A percentile compares a stretch with the other conserved stretches of the same genome.
These are phyloP conservation scores for Sciurus niger DNA, from an alignment of 2,113 vertebrate species.

Conservation along the genomic window DNA sequence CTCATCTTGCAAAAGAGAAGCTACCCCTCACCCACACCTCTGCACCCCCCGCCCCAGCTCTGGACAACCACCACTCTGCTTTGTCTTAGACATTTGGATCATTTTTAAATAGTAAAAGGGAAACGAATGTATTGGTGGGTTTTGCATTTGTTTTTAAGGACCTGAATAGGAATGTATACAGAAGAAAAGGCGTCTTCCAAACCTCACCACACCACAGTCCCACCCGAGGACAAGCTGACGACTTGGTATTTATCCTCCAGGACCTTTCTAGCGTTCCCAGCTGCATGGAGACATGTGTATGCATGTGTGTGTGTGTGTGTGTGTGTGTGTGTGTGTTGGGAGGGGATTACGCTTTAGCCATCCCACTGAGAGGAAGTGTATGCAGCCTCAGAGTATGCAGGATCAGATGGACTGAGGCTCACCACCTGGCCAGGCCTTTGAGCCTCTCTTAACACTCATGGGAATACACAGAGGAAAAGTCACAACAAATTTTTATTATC, in stretches of 20 bases:
- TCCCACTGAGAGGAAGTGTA: neutral
- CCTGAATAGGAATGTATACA: neutral
- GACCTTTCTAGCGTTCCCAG: neutral
- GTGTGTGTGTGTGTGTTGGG: neutral
- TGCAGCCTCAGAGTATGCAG: neutral
- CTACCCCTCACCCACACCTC: neutral
- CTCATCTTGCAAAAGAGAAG: neutral
- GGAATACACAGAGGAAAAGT: neutral
- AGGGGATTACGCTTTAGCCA: neutral
- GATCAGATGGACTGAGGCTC: neutral
- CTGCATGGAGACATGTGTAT: neutral
- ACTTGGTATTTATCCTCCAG: neutral
- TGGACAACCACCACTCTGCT: neutral
- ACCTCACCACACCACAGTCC: neutral
- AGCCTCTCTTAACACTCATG: neutral
- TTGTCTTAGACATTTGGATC: neutral
- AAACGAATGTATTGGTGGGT: neutral
- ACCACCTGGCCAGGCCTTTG: neutral
- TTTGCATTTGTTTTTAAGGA: neutral
- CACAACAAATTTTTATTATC: neutral
- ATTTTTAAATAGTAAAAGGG: slow-evolving; percentile 40
- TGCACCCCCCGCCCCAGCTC: neutral
- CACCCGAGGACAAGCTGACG: neutral
- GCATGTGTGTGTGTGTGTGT: neutral
- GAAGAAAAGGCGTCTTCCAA: neutral